These are phyloP conservation scores for Phenganax subtilis DNA, from an alignment of 92 coral and sea anemone species.

Conservation along the genomic window DNA sequence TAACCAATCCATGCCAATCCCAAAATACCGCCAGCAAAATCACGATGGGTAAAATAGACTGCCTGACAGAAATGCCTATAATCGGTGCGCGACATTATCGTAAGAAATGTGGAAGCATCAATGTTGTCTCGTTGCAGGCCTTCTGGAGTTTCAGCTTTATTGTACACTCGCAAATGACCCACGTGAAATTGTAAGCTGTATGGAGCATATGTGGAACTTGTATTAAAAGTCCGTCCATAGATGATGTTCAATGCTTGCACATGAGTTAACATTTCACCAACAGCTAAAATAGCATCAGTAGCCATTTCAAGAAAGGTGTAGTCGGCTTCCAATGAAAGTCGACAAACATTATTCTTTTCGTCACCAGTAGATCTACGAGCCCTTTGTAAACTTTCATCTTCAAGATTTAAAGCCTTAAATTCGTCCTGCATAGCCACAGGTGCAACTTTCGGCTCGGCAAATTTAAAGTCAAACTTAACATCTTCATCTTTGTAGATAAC, in stretches of 20 bases:
- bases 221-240: conserved; percentile 61
- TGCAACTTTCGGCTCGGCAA: conserved; percentile 33
- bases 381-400: conserved; percentile 14
- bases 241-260: conserved; percentile 74
- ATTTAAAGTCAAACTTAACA: conserved; percentile 56
- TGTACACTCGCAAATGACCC: conserved; percentile 57
- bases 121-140: conserved; percentile 59
- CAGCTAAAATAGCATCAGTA: conserved; percentile 62
- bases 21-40: conserved; percentile 89
- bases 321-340: conserved; percentile 74
- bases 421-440: conserved; percentile 43
- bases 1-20: conserved; percentile 96
- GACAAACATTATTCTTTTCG: conserved; percentile 56
- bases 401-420: background rate
- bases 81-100: conserved; percentile 58
- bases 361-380: conserved; percentile 53
- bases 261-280: conserved; percentile 67
- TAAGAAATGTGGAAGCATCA: conserved; percentile 78
- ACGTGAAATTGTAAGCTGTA: conserved; percentile 79
- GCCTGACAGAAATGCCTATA: conserved; percentile 80
- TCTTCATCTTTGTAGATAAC: conserved; percentile 80
- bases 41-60: conserved; percentile 86
- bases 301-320: conserved; percentile 66
- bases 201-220: conserved; percentile 50
- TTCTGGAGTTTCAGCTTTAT: conserved; percentile 50